Base-by-base conservation (phyloP, 2,797 vertebrate genomes). In the Alosa sapidissima region DNA sequence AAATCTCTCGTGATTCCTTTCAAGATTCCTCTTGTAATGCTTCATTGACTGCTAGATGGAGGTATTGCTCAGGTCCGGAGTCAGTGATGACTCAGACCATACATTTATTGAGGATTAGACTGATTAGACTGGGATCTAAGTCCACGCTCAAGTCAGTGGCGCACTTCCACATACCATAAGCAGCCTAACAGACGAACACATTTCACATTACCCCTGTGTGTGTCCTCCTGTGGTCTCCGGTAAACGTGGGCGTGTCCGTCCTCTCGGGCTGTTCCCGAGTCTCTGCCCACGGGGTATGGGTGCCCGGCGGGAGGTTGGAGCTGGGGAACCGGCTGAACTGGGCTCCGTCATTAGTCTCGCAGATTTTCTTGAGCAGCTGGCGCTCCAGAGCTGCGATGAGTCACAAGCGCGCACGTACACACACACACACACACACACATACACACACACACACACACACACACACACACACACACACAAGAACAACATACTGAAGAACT, bases 301-400 rank as follows among this genome's bases (percentile, higher is more conserved):
- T 83, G 84, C 91, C 92, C 0, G 91, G 93, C 49, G 91, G 89
- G 81, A 91, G 87, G 10, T 89, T 52, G 47, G 92, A 92, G 89
- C 88, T 89, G 78, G 91, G 87, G 45, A 94, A 21, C 48, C 94
- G 84, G 89, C 90, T 89, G 83, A 94, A 92, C 86, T 95, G 90
- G 48, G 52, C 47, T 36, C 89, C 88, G 0, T 94, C 92, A 51
- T 87, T 87, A 0, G 92, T 89, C 11, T 97, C 94, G 91, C 97
- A 98, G 87, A 97, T 94, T 52, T 90, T 93, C 83, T 82, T 89
- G 87, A 97, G 92, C 81, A 98, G 89, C 84, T 96, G 96, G 83
- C 90, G 91, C 90, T 97, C 96, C 85, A 97, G 91, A 33, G 89
- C 97, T 95, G 93, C 16, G 89, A 82, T 36, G 68, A 81, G 52